phyloP scores from a whole-genome alignment of 2,113 vertebrate genomes.

The Halichoerus grypus region DNA sequence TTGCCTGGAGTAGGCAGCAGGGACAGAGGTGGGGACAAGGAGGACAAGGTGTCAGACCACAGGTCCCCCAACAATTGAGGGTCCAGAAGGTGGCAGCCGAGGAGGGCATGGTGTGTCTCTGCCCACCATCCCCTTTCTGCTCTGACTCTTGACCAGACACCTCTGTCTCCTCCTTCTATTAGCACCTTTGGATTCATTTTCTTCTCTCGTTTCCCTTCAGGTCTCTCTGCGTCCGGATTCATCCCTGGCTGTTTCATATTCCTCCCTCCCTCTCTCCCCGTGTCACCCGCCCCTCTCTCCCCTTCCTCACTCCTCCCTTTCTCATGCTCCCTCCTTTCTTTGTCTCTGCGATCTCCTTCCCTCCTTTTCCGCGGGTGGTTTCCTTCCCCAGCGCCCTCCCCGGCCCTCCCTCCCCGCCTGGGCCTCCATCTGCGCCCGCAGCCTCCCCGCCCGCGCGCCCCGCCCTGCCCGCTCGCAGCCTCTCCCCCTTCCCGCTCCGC shows the following conservation, averaged over 20 bases:
- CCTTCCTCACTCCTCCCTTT: neutral
- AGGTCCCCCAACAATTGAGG: neutral
- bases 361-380: neutral
- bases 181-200: neutral
- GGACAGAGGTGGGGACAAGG: too few species aligned
- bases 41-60: neutral
- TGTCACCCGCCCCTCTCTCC: too few species aligned
- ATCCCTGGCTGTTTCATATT: neutral
- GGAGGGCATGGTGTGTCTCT: too few species aligned
- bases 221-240: neutral
- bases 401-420: neutral
- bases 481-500: conserved; percentile 20
- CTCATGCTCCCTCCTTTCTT: neutral
- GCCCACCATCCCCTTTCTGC: too few species aligned
- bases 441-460: neutral
- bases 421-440: conserved; percentile 74
- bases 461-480: neutral
- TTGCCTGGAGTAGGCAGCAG: neutral
- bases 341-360: neutral
- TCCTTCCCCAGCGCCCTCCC: neutral
- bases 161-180: neutral
- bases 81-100: neutral
- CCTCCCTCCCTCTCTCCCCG: neutral
- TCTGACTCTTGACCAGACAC: neutral
- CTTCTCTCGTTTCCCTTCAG: neutral